These are phyloP conservation scores for Neoaliturus tenellus DNA, from an alignment of 2,888 invertebrate genomes.

Conservation along the genomic window DNA sequence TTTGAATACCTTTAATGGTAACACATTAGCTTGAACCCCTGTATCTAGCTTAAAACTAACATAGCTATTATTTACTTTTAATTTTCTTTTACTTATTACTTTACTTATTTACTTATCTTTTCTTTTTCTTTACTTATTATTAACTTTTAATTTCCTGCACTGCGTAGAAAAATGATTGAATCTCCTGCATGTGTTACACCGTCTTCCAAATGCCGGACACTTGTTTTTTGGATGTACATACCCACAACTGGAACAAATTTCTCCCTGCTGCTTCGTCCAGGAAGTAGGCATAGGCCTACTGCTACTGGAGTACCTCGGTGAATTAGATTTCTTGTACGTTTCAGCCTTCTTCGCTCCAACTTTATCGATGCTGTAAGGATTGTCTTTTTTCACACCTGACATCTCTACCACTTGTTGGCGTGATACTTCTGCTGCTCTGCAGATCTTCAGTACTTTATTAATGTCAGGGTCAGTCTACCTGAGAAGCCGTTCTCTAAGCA, in stretches of 20 bases:
- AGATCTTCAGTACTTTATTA: not conserved
- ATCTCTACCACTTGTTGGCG: conserved; percentile 3
- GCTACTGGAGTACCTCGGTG: not conserved
- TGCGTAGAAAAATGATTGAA: not conserved
- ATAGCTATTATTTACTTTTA: not conserved
- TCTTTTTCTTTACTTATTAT: no score
- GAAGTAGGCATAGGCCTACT: not conserved
- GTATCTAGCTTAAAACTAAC: conserved; percentile 10
- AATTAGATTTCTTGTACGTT: not conserved
- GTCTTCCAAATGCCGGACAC: not conserved
- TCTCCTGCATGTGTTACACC: not conserved
- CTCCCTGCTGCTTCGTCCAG: not conserved
- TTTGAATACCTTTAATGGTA: not conserved
- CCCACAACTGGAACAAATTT: not conserved
- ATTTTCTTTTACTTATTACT: not conserved
- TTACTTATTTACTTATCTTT: no score
- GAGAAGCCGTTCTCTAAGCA: conserved; percentile 9
- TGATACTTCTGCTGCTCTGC: not conserved
- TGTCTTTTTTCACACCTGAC: not conserved
- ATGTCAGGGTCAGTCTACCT: not conserved
- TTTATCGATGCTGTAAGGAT: not conserved
- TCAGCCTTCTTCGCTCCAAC: not conserved
- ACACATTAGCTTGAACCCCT: not conserved
- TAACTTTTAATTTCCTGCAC: no score
- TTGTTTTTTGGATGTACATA: not conserved